Evolutionary conservation across 1,140 invertebrate species (phyloP), one percentile per base, ranked within the genome.

Genomic region (Magallana ariakensis): DNA sequence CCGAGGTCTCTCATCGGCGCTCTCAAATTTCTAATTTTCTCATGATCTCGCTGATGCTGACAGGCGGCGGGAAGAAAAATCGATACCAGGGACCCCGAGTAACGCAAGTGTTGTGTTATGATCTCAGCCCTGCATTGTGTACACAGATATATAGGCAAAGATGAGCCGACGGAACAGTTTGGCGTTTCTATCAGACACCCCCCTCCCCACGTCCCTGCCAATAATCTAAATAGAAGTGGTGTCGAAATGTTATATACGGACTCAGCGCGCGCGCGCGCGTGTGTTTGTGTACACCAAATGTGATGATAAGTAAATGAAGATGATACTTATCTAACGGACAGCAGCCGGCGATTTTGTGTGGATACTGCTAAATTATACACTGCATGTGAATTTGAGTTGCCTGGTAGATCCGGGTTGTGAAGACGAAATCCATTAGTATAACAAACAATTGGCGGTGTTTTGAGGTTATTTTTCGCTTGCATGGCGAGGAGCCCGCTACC

Each of bases 21-120:
- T 75, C 66, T 75, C 66, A 75, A 75, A 75, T 75, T 75, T 75
- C 66, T 75, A 75, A 75, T 75, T 75, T 75, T 26, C 66, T 75
- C 66, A 46, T 75, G 66, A 75, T 75, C 66, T 75, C 22, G 19
- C 7, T 11, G 66, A 75, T 22, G 66, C 22, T 75, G 66, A 75
- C 66, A 75, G 11, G 66, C 66, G 66, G 8, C 33, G 22, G 66
- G 5, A 75, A 46, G 22, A 75, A 22, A 46, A 75, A 75, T 75
- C 66, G 4, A 75, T 75, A 75, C 22, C 33, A 46, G 22, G 66
- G 33, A 75, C 66, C 22, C 22, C 10, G 19, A 33, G 66, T 26
- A 75, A 75, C 22, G 22, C 66, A 33, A 75, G 66, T 75, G 66
- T 26, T 75, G 66, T 26, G 66, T 26, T 75, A 9, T 19, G 22